Base-by-base conservation (phyloP, 2,113 vertebrate genomes). In the Rhea americana region DNA sequence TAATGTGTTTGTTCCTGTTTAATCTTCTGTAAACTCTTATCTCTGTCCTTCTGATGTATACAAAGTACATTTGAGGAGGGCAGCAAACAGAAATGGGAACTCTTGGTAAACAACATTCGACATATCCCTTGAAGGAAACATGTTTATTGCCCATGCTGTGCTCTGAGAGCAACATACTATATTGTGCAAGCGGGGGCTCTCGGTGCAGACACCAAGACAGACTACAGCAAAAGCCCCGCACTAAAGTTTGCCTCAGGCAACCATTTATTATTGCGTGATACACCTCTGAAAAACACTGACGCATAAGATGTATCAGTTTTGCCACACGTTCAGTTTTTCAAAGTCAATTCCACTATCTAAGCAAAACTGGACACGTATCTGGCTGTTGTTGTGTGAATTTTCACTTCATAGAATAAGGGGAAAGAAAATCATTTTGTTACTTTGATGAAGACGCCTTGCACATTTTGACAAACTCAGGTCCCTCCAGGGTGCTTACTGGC, bases 401-500 rank as follows among this genome's bases (percentile, higher is more conserved):
- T 96, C 93, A 95, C 91, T 96, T 91, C 87, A 65, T 8, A 51
- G 85, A 73, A 73, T 83, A 94, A 63, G 25, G 72, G 56, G 74
- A 90, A 90, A 88, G 94, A 94, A 96, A 95, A 97, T 94, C 0
- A 96, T 97, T 92, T 93, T 93, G 89, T 96, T 96, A 86, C 92
- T 95, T 94, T 96, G 96, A 97, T 95, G 93, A 96, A 97, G 96
- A 96, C 1, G 50, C 94, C 85, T 89, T 58, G 87, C 82, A 91
- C 30, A 7, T 96, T 94, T 91, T 96, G 96, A 97, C 96, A 96
- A 95, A 96, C 94, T 95, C 81, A 77, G 78, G 94, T 96, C 94
- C 96, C 96, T 97, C 94, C 93, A 96, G 96, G 96, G 93, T 93
- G 96, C 94, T 97, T 96, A 97, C 95, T 95, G 96, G 92, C 97